Evolutionary conservation across 2,113 vertebrate species (phyloP), one percentile per base, ranked within the genome.

Genomic region (Carassius auratus): DNA sequence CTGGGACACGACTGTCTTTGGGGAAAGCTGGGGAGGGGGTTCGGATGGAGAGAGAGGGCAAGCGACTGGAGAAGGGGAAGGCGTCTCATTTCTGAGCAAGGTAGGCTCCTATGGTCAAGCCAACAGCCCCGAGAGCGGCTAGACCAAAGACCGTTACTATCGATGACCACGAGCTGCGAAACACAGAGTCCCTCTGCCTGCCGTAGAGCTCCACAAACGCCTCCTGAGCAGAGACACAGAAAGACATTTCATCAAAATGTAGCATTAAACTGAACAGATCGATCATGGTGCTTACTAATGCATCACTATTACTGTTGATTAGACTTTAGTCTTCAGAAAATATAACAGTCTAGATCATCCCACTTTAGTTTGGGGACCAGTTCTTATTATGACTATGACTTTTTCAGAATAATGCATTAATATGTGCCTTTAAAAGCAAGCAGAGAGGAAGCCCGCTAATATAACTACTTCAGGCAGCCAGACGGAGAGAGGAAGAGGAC

Each of bases 171-270:
- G 96, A 97, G 92, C 97, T 96, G 59, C 95, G 96, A 55, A 97
- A 96, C 89, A 96, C 90, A 8, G 97, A 97, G 75, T 96, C 95
- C 92, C 96, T 93, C 86, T 93, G 96, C 87, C 95, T 94, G 86
- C 96, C 95, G 0, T 99, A 99, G 84, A 99, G 94, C 88, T 99
- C 97, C 95, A 99, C 97, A 26, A 99, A 99, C 85, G 97, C 97
- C 5, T 98, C 98, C 98, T 99, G 93, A 19, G 38, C 30, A 68
- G 14, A 86, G 79, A 87, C 0, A 90, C 13, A 87, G 15, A 87
- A 61, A 82, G 15, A 85, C 52, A 82, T 71, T 3, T 21, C 13
- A 74, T 79, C 64, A 83, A 36, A 52, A 76, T 30, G 73, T 8
- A 48, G 26, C 77, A 59, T 79, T 62, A 9, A 13, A 36, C 19